These are phyloP conservation scores for Amphiprion percula DNA, from an alignment of 2,113 vertebrate genomes.

Conservation along the genomic window DNA sequence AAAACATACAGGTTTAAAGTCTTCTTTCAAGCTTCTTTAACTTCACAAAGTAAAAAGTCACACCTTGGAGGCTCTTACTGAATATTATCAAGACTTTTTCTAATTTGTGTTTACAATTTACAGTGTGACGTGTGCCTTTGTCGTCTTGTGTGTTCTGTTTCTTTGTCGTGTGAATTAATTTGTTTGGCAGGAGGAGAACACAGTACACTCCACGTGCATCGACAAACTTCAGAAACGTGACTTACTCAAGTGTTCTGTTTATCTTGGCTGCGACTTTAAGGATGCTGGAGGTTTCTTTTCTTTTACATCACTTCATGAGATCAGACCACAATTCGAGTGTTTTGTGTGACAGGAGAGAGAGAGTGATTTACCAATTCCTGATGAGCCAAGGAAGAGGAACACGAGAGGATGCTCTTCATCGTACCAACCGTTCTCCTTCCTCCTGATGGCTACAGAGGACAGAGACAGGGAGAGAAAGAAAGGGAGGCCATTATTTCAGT, in stretches of 20 bases:
- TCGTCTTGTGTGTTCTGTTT: constrained; percentile 4
- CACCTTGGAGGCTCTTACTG: neutral
- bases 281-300: constrained; percentile 12
- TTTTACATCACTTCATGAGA: constrained; percentile 3
- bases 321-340: constrained; percentile 22
- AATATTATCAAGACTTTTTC: neutral
- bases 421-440: constrained; percentile 99
- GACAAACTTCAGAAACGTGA: constrained; percentile 6
- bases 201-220: constrained; percentile 7
- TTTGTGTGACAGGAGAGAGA: constrained; percentile 22
- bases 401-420: constrained; percentile 98
- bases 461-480: constrained; percentile 34
- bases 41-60: no score
- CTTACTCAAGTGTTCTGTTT: constrained; percentile 39
- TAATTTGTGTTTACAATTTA: constrained; percentile 2
- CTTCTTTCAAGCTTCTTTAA: no score
- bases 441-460: constrained; percentile 89
- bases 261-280: constrained; percentile 42
- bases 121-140: constrained; percentile 13
- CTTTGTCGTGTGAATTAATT: constrained; percentile 18
- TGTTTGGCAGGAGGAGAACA: constrained; percentile 1
- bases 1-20: no score
- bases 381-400: constrained; percentile 97
- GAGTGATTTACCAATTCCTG: constrained; percentile 92
- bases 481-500: constrained; percentile 42